phyloP scores from a whole-genome alignment of 2,113 vertebrate species.

The Cyrtonyx montezumae region DNA sequence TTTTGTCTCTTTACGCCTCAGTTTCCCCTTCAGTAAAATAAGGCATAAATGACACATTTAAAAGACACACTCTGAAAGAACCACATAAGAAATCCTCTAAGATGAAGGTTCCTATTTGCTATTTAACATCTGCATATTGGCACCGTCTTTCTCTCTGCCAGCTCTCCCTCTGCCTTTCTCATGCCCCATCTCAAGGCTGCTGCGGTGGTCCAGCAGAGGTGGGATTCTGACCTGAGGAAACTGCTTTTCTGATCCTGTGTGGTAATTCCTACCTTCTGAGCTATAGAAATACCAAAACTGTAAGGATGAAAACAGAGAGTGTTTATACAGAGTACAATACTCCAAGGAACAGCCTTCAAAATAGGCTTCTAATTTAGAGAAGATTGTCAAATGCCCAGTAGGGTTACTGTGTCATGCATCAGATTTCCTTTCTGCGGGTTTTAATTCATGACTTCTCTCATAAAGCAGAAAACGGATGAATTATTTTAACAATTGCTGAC shows the following conservation, averaged over 20 bases:
- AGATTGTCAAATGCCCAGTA: background rate
- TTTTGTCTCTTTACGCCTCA: background rate
- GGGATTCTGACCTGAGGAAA: background rate
- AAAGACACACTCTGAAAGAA: background rate
- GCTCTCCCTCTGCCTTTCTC: background rate
- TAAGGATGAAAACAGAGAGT: background rate
- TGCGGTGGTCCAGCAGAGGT: background rate
- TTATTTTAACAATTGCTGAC: conserved; percentile 11
- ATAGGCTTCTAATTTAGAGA: background rate
- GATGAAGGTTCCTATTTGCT: background rate
- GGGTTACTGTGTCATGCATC: background rate
- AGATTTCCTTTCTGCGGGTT: background rate
- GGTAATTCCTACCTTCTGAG: background rate
- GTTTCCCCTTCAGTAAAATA: background rate
- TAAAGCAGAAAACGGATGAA: background rate
- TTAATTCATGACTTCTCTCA: conserved; percentile 4
- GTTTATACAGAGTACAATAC: background rate
- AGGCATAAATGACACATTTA: background rate
- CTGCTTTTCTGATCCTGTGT: background rate
- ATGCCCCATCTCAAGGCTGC: background rate
- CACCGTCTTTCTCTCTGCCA: too few relatives aligned
- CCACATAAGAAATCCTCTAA: background rate
- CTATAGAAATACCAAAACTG: background rate
- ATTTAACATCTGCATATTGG: background rate
- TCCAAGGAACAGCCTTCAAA: conserved; percentile 28